Conservation (phyloP, 2,888 invertebrate genomes). For the Hymenopus coronatus region DNA sequence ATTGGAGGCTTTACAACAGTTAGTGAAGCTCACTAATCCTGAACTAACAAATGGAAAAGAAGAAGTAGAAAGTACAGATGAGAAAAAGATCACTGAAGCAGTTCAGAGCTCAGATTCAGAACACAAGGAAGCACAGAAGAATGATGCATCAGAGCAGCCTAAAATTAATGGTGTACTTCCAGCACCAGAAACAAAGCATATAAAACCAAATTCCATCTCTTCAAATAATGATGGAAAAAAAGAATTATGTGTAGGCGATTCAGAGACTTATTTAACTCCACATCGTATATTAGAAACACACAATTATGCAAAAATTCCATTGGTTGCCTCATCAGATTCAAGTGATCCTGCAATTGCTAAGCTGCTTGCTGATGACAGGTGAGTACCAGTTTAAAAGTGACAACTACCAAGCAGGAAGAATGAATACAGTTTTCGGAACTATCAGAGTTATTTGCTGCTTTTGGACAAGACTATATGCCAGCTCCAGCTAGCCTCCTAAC, state of each 20-base stretch:
- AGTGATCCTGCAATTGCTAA: slow-evolving; percentile 9
- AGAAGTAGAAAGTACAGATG: slow-evolving; percentile 38
- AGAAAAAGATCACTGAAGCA: slow-evolving; percentile 30
- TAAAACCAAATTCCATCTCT: slow-evolving; percentile 25
- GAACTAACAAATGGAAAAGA: slow-evolving; percentile 39
- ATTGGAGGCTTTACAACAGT: slow-evolving; percentile 70
- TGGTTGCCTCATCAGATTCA: slow-evolving; percentile 16
- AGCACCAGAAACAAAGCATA: slow-evolving; percentile 26
- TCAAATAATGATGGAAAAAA: neutral
- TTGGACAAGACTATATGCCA: too few species aligned
- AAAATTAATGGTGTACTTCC: slow-evolving; percentile 21
- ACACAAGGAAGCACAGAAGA: slow-evolving; percentile 5
- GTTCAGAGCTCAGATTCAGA: neutral
- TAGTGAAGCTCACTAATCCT: slow-evolving; percentile 52
- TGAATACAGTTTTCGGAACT: too few species aligned
- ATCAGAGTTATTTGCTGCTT: too few species aligned
- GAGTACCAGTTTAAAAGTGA: neutral
- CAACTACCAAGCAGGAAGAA: too few species aligned
- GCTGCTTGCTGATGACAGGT: neutral
- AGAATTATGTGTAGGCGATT: neutral
- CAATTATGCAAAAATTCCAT: slow-evolving; percentile 32
- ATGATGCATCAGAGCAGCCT: slow-evolving; percentile 3
- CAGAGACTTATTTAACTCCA: slow-evolving; percentile 24
- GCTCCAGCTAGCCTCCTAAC: too few species aligned
- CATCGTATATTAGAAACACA: slow-evolving; percentile 34